These are phyloP conservation scores for Morpho deidamia DNA, from an alignment of 2,888 invertebrate genomes.

Conservation along the genomic window DNA sequence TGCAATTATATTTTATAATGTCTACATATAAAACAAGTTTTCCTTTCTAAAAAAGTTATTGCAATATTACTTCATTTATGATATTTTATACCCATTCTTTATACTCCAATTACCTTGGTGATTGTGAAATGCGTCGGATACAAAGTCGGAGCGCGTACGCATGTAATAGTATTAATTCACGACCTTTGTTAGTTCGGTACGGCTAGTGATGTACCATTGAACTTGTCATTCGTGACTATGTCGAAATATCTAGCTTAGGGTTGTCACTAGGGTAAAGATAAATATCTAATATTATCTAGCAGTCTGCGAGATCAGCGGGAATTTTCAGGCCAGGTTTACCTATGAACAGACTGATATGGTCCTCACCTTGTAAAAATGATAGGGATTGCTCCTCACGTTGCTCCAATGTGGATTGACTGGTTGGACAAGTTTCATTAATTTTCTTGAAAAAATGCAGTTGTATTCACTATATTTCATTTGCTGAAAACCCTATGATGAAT, in stretches of 20 bases:
- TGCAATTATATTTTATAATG: neutral
- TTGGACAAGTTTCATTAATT: too few species aligned
- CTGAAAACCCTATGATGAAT: too few species aligned
- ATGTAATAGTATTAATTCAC: conserved; percentile 1
- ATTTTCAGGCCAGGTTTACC: neutral
- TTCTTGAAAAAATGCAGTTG: too few species aligned
- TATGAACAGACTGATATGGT: neutral
- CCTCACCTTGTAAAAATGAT: too few species aligned
- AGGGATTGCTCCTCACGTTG: too few species aligned
- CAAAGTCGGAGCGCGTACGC: conserved; percentile 6
- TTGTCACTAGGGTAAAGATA: neutral
- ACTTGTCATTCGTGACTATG: conserved; percentile 51
- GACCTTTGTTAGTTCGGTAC: conserved; percentile 10
- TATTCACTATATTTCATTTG: too few species aligned
- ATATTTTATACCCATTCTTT: conserved; percentile 12
- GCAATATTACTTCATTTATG: conserved; percentile 8
- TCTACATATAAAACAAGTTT: neutral
- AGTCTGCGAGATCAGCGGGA: neutral
- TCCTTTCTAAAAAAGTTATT: conserved; percentile 12
- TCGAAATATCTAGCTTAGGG: conserved; percentile 30
- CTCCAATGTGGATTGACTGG: too few species aligned
- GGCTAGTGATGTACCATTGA: conserved; percentile 43
- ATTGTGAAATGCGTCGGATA: conserved; percentile 5
- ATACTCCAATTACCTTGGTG: conserved; percentile 13
- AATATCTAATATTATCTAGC: neutral